Conservation (phyloP, 1,140 invertebrate genomes). For the Lepidostoma basale region DNA sequence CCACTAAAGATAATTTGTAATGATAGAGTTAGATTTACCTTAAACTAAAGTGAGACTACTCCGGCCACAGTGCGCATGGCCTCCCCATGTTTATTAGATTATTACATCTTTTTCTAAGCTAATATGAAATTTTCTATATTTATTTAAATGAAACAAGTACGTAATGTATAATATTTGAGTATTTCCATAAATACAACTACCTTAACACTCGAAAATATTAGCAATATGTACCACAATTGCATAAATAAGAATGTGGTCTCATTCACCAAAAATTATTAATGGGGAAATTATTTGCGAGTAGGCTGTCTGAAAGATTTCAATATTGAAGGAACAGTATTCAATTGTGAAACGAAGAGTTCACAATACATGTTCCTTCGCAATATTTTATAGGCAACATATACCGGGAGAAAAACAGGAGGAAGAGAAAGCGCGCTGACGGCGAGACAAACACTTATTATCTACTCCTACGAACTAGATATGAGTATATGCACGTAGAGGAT, state of each 20-base stretch:
- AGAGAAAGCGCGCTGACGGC: not conserved
- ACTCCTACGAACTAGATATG: not conserved
- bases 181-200: slow-evolving; percentile 10
- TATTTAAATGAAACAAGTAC: slow-evolving; percentile 16
- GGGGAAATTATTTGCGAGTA: too few relatives aligned
- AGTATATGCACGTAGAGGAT: slow-evolving; percentile 6
- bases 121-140: slow-evolving; percentile 14
- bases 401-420: not conserved
- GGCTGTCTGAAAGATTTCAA: too few relatives aligned
- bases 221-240: not conserved
- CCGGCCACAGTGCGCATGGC: not conserved
- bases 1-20: slow-evolving; percentile 35
- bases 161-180: slow-evolving; percentile 1
- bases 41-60: slow-evolving; percentile 23
- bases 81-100: not conserved
- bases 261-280: not conserved
- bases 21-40: slow-evolving; percentile 32
- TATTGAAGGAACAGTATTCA: too few relatives aligned
- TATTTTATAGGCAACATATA: too few relatives aligned
- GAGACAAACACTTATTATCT: slow-evolving; percentile 1
- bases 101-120: slow-evolving; percentile 12
- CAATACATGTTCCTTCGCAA: too few relatives aligned
- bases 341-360: too few relatives aligned
- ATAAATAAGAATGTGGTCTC: not conserved
- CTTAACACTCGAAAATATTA: not conserved